Percentiles rank a stretch among this genome's conserved stretches.
Conservation (phyloP, 2,797 vertebrate genomes). For the Bucorvus abyssinicus region DNA sequence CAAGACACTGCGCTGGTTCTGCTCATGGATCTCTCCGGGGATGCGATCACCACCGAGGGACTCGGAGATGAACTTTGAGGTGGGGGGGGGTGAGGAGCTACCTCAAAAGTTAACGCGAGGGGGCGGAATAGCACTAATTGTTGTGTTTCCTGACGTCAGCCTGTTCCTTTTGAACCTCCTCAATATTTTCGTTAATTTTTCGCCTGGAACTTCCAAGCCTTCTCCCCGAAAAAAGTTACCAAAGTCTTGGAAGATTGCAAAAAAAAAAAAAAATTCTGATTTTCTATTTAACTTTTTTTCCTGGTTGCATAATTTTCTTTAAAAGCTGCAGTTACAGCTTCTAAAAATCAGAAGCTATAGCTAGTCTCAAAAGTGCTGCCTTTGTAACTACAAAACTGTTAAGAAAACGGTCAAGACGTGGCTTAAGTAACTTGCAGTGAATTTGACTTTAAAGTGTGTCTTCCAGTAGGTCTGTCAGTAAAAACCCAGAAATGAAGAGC, state of each 20-base stretch:
- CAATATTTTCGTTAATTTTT: background rate
- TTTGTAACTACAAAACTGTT: background rate
- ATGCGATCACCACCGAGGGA: background rate
- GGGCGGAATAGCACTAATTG: constrained; percentile 60
- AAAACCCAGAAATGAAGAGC: background rate
- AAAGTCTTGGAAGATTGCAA: no score
- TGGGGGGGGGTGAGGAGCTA: background rate
- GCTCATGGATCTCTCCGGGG: background rate
- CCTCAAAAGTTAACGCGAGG: constrained; percentile 22
- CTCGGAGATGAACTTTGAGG: background rate
- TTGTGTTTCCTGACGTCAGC: constrained; percentile 52
- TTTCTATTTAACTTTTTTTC: background rate
- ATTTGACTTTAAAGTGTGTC: background rate
- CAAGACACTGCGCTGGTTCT: background rate
- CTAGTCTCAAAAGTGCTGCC: background rate
- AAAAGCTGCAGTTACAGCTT: background rate
- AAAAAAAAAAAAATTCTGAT: no score
- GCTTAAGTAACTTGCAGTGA: background rate
- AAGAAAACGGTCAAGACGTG: background rate
- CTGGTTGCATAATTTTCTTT: background rate
- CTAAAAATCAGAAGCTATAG: background rate
- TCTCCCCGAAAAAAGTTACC: background rate
- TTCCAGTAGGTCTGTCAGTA: background rate
- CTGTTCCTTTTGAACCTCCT: background rate
- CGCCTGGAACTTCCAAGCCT: background rate